Evolutionary conservation across 2,888 invertebrate species (phyloP), one percentile per base, ranked within the genome.

Genomic region (Amphipyra tragopoginis): DNA sequence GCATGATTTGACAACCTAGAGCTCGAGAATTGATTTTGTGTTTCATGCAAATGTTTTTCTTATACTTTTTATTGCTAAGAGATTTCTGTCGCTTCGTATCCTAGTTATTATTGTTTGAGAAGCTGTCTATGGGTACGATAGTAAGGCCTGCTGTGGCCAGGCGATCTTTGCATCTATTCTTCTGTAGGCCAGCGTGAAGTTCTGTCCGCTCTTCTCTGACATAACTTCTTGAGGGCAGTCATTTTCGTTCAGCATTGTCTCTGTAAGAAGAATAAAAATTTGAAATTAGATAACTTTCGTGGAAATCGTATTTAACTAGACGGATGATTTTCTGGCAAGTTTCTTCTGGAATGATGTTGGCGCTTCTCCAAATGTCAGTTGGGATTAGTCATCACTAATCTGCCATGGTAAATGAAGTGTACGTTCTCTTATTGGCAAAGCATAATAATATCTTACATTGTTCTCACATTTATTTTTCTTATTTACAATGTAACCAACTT

Each of bases 141-240:
- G 83, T 45, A 95, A 63, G 0, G 95, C 94, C 72, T 96, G 96
- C 74, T 96, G 96, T 58, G 99, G 99, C 99, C 99, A 99, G 61
- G 99, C 99, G 79, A 99, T 99, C 94, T 99, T 99, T 33, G 99
- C 99, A 87, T 99, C 99, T 89, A 98, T 98, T 69, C 99, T 96
- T 93, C 99, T 99, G 95, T 98, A 99, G 14, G 98, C 99, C 90
- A 99, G 96, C 88, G 98, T 97, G 92, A 98, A 98, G 85, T 98
- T 97, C 86, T 97, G 97, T 55, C 97, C 97, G 78, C 96, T 96
- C 77, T 96, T 96, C 75, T 96, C 96, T 21, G 96, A 92, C 89
- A 98, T 97, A 42, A 98, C 96, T 85, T 97, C 97, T 95, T 98
- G 98, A 1, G 99, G 99, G 83, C 98, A 98, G 86, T 98, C 98